phyloP scores from a whole-genome alignment of 2,888 invertebrate genomes.

The Pelosia muscerda region DNA sequence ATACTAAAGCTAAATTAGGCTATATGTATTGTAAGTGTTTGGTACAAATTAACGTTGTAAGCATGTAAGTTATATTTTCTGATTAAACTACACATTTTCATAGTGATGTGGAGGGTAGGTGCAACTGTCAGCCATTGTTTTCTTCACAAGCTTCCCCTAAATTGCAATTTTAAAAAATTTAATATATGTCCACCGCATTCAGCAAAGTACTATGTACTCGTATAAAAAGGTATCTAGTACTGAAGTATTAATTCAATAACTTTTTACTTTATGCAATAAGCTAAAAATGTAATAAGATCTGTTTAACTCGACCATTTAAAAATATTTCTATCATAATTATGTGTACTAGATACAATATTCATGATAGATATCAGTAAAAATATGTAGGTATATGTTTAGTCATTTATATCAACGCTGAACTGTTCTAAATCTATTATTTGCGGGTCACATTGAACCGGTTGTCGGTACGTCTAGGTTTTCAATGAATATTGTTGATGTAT shows the following conservation, averaged over 20 bases:
- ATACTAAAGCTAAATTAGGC: not conserved
- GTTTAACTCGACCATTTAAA: not conserved
- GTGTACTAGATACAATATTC: not conserved
- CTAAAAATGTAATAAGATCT: not conserved
- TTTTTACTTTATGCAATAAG: not conserved
- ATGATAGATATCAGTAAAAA: too few relatives aligned
- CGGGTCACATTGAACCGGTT: not conserved
- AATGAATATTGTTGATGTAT: constrained; percentile 5
- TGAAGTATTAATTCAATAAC: too few relatives aligned
- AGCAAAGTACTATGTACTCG: too few relatives aligned
- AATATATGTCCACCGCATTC: too few relatives aligned
- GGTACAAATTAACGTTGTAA: not conserved
- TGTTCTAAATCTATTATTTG: not conserved
- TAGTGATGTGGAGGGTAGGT: not conserved
- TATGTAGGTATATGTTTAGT: too few relatives aligned
- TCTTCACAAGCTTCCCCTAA: too few relatives aligned
- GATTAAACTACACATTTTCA: not conserved
- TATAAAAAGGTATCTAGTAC: too few relatives aligned
- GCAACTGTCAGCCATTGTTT: too few relatives aligned
- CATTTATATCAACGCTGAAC: not conserved
- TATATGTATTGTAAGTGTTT: not conserved
- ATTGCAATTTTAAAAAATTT: too few relatives aligned
- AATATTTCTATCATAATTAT: not conserved
- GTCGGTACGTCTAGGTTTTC: not conserved
- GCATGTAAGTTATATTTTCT: too few relatives aligned